These are phyloP conservation scores for Menura novaehollandiae DNA, from an alignment of 2,113 vertebrate species.

Conservation along the genomic window DNA sequence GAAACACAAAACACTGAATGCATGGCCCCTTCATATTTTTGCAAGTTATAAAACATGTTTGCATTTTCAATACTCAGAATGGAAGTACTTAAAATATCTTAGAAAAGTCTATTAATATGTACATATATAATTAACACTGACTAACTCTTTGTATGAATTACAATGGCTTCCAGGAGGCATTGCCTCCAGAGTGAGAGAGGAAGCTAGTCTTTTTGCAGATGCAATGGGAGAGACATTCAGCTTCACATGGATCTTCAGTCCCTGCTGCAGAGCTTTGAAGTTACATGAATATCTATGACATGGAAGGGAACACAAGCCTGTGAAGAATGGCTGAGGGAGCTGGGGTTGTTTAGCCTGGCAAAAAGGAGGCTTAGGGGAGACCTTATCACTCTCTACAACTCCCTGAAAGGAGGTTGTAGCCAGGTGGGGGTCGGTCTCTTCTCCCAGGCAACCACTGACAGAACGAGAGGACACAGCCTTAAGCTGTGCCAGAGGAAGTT, in stretches of 20 bases:
- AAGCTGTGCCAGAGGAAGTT: too few relatives aligned
- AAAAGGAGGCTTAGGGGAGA: too few relatives aligned
- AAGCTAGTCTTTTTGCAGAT: background rate
- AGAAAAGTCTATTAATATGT: background rate
- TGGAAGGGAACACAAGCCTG: background rate
- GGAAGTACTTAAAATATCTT: conserved; percentile 16
- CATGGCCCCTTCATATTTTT: background rate
- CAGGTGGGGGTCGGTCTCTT: too few relatives aligned
- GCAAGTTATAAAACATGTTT: background rate
- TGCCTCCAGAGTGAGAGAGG: background rate
- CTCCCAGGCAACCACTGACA: too few relatives aligned
- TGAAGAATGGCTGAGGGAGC: too few relatives aligned
- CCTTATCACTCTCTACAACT: too few relatives aligned
- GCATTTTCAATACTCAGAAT: background rate
- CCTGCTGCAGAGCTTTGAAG: background rate
- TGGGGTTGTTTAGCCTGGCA: too few relatives aligned
- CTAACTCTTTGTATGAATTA: background rate
- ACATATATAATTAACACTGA: background rate
- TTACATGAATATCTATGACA: background rate
- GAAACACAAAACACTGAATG: background rate
- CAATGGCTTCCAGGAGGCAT: background rate
- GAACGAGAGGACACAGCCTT: too few relatives aligned
- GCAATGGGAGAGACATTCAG: background rate
- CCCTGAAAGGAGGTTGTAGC: too few relatives aligned
- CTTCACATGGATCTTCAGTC: background rate